Evolutionary conservation across 2,888 invertebrate genomes (phyloP), one percentile per base, ranked within the genome.

Genomic region (Hyposoter dolosus): DNA sequence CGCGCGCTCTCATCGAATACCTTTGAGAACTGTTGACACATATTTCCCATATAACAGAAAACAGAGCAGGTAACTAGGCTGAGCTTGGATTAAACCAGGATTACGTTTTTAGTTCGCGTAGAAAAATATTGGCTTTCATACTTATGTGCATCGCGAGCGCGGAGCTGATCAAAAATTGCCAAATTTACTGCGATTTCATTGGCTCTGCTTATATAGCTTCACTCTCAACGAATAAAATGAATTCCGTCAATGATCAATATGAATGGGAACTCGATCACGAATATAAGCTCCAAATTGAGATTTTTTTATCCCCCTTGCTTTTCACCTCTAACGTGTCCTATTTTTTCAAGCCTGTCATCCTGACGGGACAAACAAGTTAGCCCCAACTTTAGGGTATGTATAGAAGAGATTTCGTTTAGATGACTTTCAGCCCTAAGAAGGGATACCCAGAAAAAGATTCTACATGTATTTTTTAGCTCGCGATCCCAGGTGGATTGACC

Each of bases 401-500:
- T 74, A 19, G 7, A 43, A 74, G 28, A 74, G 60, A 74, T 60
- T 74, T 35, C 28, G 9, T 56, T 56, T 40, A 53, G 19, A 74
- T 63, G 43, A 23, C 47, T 32, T 12, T 76, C 76, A 15, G 50
- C 12, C 53, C 45, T 63, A 5, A 23, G 23, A 63, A n/a, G 75
- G 43, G 63, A 60, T 9, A 75, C 7, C 60, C 32, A 15, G 19
- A 47, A 45, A 32, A 47, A 47, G 9, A 32, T 32, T 35, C 35
- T 35, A 47, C 32, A 47, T 40, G 10, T 40, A 40, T 40, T 76
- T 65, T 75, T 45, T 28, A 75, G 75, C 63, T 32, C 63, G 45
- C 63, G 45, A 45, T 63, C 75, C 75, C 75, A 63, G 60, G 63
- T 63, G 75, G 60, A 47, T 63, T 63, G 63, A 23, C 65, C 65